These are phyloP conservation scores for Ennomos erosarius DNA, from an alignment of 2,888 invertebrate species.

Conservation along the genomic window DNA sequence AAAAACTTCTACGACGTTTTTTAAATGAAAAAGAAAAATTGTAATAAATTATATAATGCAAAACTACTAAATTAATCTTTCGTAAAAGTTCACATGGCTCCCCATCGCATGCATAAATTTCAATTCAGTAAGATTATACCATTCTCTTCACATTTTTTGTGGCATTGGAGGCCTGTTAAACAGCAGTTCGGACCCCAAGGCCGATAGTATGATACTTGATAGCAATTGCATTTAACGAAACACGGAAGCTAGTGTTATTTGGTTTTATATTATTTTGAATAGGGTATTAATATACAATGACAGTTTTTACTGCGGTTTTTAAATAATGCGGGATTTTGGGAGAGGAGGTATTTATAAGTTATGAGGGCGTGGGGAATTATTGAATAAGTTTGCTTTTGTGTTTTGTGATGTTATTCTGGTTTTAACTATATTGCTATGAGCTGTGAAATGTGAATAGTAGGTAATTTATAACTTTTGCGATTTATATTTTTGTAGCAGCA, in stretches of 20 bases:
- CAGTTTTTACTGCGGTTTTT: constrained; percentile 28
- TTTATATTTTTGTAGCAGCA: too few species aligned
- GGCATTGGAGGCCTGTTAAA: constrained; percentile 48
- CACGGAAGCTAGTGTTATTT: constrained; percentile 36
- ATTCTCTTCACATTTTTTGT: constrained; percentile 1
- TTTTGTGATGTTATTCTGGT: too few species aligned
- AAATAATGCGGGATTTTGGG: constrained; percentile 32
- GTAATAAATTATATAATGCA: too few species aligned
- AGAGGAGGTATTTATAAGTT: constrained; percentile 9
- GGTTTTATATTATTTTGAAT: constrained; percentile 35
- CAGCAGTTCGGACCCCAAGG: constrained; percentile 24
- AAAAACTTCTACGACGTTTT: too few species aligned
- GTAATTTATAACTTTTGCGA: too few species aligned
- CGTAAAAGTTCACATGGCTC: too few species aligned
- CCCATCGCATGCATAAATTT: too few species aligned
- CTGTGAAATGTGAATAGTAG: too few species aligned
- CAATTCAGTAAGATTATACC: not conserved
- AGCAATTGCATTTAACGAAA: constrained; percentile 33
- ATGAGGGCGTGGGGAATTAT: constrained; percentile 37
- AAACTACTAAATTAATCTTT: too few species aligned
- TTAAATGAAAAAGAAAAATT: too few species aligned
- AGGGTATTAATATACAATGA: constrained; percentile 31
- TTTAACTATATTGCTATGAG: too few species aligned
- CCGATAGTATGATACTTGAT: constrained; percentile 27
- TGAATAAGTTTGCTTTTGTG: constrained; percentile 8